phyloP scores from a whole-genome alignment of 1,140 invertebrate species.

The Aphidius gifuensis region DNA sequence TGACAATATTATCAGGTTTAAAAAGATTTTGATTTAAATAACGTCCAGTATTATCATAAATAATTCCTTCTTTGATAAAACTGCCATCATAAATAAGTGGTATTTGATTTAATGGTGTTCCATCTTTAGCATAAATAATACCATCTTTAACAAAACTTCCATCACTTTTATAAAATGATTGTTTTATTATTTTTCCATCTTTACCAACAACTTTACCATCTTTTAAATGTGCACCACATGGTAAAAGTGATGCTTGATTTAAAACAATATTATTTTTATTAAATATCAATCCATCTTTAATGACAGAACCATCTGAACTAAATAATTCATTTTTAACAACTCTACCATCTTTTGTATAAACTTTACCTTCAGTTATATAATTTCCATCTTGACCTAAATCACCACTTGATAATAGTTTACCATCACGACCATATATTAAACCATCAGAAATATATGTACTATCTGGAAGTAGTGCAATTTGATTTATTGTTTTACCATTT shows the following conservation, averaged over 20 bases:
- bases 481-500: conserved; percentile 43
- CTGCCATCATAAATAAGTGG: conserved; percentile 44
- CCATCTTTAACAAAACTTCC: conserved; percentile 50
- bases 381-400: conserved; percentile 43
- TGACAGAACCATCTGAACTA: conserved; percentile 44
- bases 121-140: conserved; percentile 42
- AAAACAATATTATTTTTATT: conserved; percentile 46
- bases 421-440: conserved; percentile 41
- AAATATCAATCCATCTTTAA: conserved; percentile 47
- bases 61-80: conserved; percentile 43
- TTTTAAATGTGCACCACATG: conserved; percentile 44
- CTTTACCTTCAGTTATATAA: conserved; percentile 44
- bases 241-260: conserved; percentile 49
- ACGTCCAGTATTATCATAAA: conserved; percentile 38
- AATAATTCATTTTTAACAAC: conserved; percentile 47
- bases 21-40: conserved; percentile 46
- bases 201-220: conserved; percentile 49
- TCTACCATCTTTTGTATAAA: conserved; percentile 47
- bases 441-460: conserved; percentile 47
- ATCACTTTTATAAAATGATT: conserved; percentile 47
- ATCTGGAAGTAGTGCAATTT: conserved; percentile 43
- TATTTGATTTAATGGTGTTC: conserved; percentile 42
- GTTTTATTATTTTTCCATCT: conserved; percentile 46
- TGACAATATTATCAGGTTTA: conserved; percentile 42
- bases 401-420: conserved; percentile 40